These are phyloP conservation scores for Romanogobio albipinnatus DNA, from an alignment of 2,113 vertebrate species.

Conservation along the genomic window DNA sequence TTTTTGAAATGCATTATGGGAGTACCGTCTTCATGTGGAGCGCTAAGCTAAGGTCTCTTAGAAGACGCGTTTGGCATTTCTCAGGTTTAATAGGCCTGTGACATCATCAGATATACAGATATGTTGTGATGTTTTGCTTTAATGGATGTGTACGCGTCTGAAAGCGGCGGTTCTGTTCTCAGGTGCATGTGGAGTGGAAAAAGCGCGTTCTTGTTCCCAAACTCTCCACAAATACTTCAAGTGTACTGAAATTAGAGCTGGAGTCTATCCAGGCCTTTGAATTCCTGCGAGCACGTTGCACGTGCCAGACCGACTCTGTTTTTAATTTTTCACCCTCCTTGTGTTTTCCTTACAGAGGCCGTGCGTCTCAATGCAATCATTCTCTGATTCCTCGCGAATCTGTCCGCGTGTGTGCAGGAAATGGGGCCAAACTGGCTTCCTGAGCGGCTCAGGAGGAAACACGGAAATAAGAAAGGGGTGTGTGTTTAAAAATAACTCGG, in stretches of 20 bases:
- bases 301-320: slow-evolving; percentile 75
- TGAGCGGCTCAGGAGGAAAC: slow-evolving; percentile 88
- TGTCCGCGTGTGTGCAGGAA: slow-evolving; percentile 89
- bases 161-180: neutral
- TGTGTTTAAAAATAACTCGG: slow-evolving; percentile 95
- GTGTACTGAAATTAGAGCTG: slow-evolving; percentile 75
- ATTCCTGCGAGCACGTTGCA: slow-evolving; percentile 66
- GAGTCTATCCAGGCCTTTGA: slow-evolving; percentile 75
- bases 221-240: slow-evolving; percentile 68
- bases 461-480: slow-evolving; percentile 87
- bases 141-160: neutral
- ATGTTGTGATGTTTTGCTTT: neutral
- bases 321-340: slow-evolving; percentile 62
- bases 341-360: slow-evolving; percentile 65
- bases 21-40: neutral
- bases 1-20: neutral
- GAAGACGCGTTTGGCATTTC: no score
- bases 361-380: slow-evolving; percentile 82
- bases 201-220: slow-evolving; percentile 48
- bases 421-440: slow-evolving; percentile 90
- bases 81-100: neutral
- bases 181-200: slow-evolving; percentile 40
- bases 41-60: no score
- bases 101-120: neutral
- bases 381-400: slow-evolving; percentile 86